phyloP scores from a whole-genome alignment of 2,797 vertebrate genomes.

The Gallinago stenura region DNA sequence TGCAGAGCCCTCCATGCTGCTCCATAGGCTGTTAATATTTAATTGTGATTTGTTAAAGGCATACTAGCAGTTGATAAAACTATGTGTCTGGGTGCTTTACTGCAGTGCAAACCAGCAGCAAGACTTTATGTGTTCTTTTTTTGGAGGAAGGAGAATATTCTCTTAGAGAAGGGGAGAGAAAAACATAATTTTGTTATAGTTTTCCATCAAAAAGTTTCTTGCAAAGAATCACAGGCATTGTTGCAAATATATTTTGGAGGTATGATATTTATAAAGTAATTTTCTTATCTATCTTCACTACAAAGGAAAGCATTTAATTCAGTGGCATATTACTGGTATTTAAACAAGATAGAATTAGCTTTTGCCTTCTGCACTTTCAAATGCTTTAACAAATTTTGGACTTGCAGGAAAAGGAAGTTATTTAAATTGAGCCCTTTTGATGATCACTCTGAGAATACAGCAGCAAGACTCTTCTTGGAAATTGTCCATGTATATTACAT shows the following conservation, averaged over 20 bases:
- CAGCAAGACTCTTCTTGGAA: not conserved
- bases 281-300: slow-evolving; percentile 4
- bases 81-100: slow-evolving; percentile 71
- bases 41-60: slow-evolving; percentile 82
- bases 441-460: not conserved
- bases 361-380: not conserved
- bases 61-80: slow-evolving; percentile 78
- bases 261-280: not conserved
- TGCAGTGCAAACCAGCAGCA: slow-evolving; percentile 65
- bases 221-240: not conserved
- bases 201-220: not conserved
- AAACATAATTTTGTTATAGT: not conserved
- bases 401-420: not conserved
- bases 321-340: not conserved
- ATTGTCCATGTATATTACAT: not conserved
- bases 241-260: not conserved
- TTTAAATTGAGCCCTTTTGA: not conserved
- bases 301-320: not conserved
- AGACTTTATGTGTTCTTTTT: slow-evolving; percentile 33
- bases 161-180: not conserved
- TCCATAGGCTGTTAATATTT: slow-evolving; percentile 81
- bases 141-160: not conserved
- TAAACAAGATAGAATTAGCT: not conserved
- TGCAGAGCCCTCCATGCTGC: slow-evolving; percentile 72
- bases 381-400: not conserved